Percentiles rank a stretch among this genome's conserved stretches.
These are phyloP conservation scores for Eupristina koningsbergeri DNA, from an alignment of 1,140 invertebrate genomes.

Conservation along the genomic window DNA sequence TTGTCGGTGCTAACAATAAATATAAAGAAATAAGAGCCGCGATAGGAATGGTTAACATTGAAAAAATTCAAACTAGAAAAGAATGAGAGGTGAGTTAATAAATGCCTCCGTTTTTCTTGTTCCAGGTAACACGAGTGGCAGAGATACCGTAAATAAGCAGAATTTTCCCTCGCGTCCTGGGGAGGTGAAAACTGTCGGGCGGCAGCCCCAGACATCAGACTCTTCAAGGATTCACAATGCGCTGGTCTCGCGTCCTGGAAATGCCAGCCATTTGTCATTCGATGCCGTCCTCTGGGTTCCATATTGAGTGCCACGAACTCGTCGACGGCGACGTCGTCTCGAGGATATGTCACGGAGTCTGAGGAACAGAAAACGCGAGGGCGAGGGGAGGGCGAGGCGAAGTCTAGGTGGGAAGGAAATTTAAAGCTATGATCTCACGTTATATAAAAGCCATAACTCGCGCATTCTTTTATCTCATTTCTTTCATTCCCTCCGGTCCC, in stretches of 20 bases:
- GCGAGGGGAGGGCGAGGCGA: background rate
- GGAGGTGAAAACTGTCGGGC: background rate
- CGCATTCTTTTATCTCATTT: too few relatives aligned
- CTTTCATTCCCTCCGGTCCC: background rate
- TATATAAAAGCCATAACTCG: background rate
- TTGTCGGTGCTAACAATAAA: background rate
- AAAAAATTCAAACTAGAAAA: background rate
- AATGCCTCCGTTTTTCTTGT: background rate
- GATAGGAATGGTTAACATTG: background rate
- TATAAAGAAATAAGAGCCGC: background rate
- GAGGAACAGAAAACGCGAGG: too few relatives aligned
- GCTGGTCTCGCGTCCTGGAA: background rate
- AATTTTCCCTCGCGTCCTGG: background rate
- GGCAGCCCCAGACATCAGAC: background rate
- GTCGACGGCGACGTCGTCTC: background rate
- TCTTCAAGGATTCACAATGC: background rate
- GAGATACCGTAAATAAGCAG: background rate
- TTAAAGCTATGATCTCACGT: background rate
- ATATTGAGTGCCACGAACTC: background rate
- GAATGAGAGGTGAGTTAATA: background rate
- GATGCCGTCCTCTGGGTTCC: slow-evolving; percentile 16
- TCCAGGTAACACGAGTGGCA: background rate
- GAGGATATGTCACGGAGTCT: background rate
- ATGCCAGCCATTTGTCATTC: slow-evolving; percentile 46
- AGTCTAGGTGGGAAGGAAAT: background rate